Evolutionary conservation across 2,113 vertebrate genomes (phyloP), one percentile per base, ranked within the genome.

Genomic region (Epinephelus fuscoguttatus): DNA sequence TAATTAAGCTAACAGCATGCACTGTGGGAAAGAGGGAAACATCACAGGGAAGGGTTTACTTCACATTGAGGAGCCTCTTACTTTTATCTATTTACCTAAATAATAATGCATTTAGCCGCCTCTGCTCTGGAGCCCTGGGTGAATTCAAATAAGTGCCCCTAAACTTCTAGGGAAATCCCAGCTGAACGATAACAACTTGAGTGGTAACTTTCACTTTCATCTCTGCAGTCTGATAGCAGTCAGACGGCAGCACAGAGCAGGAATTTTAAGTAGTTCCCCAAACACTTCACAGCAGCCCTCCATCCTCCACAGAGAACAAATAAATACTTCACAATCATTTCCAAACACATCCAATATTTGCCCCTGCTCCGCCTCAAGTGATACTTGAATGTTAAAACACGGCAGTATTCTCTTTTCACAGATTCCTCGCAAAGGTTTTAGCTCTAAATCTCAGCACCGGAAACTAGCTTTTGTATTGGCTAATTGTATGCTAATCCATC

Each of bases 1-100:
- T 91, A 84, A 92, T 93, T 47, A 90, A 83, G 53, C 64, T 33
- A 85, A 79, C 92, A 90, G 87, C 86, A 66, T 63, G 69, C 45
- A 60, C 14, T 68, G 78, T 89, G 86, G 81, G 87, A 89, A 90
- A 77, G 15, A 59, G 57, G 79, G 27, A 25, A 14, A 61, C 66
- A 70, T 67, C 72, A 57, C 23, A 72, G 10, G 27, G 66, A 78
- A 61, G 79, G 49, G 21, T 37, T 57, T 49, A 73, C 33, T 17
- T 77, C 76, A 59, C 53, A 23, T 33, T 19, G 14, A 81, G 55
- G 17, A 56, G n/a, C 23, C 30, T 23, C 23, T 47, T 25, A 81
- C 49, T 56, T 84, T 69, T 10, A 53, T 81, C 62, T 42, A 25
- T 84, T 83, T 81, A 86, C 53, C 25, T 59, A 40, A 73, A 78